These are phyloP conservation scores for Nymphalis urticae DNA, from an alignment of 2,888 invertebrate genomes.

Conservation along the genomic window DNA sequence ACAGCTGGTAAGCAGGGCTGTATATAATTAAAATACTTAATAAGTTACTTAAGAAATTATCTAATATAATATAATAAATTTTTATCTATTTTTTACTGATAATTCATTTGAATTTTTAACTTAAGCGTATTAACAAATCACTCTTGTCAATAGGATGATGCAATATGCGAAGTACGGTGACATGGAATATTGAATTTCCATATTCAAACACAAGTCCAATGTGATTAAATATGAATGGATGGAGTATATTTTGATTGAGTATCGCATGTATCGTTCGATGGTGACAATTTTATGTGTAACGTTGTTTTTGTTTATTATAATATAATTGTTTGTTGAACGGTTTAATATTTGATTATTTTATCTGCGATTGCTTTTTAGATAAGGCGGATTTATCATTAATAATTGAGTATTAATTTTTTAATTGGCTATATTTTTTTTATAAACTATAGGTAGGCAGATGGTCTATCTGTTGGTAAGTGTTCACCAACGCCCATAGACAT, in stretches of 20 bases:
- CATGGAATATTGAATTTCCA: conserved; percentile 11
- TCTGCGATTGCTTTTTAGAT: background rate
- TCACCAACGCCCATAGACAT: too few relatives aligned
- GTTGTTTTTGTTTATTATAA: conserved; percentile 5
- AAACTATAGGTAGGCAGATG: too few relatives aligned
- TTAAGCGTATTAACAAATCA: background rate
- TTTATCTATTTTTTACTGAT: too few relatives aligned
- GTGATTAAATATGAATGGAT: conserved; percentile 22
- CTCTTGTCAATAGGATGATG: background rate
- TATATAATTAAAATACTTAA: too few relatives aligned
- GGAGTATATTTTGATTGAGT: conserved; percentile 16
- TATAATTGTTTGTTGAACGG: background rate
- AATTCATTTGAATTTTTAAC: too few relatives aligned
- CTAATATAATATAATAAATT: too few relatives aligned
- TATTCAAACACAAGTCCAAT: conserved; percentile 10
- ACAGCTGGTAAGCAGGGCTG: too few relatives aligned
- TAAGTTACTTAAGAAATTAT: too few relatives aligned
- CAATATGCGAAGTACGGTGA: background rate
- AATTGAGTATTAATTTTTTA: too few relatives aligned
- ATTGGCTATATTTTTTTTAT: too few relatives aligned
- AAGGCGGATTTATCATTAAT: background rate
- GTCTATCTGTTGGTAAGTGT: too few relatives aligned
- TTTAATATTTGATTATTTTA: conserved; percentile 9
- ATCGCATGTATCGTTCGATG: background rate
- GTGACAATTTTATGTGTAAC: conserved; percentile 1